Conservation (phyloP, 1,140 invertebrate species). For the Penaeus japonicus region DNA sequence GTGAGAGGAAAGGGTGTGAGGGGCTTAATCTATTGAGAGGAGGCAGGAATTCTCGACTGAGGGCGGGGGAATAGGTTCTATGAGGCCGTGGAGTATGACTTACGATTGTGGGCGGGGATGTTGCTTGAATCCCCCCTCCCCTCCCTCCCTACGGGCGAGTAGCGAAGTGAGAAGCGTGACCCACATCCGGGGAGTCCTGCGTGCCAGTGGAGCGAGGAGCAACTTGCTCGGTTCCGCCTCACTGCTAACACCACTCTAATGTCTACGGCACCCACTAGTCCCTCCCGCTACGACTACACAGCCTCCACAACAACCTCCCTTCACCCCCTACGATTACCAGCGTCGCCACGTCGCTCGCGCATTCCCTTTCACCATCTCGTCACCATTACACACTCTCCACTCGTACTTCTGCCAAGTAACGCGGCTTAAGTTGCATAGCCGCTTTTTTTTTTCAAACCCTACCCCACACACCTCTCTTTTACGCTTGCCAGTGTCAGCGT, state of each 20-base stretch:
- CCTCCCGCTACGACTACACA: constrained; percentile 6
- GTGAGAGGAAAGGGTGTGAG: too few relatives aligned
- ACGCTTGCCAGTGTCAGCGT: too few relatives aligned
- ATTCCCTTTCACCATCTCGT: neutral
- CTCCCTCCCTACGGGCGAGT: constrained; percentile 13
- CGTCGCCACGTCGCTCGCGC: neutral
- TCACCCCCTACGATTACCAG: neutral
- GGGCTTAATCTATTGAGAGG: too few relatives aligned
- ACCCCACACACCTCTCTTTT: neutral
- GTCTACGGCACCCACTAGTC: neutral
- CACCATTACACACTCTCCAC: neutral
- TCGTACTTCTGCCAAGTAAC: neutral
- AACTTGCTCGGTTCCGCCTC: constrained; percentile 51
- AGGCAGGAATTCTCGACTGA: too few relatives aligned
- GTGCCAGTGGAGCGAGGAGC: constrained; percentile 48
- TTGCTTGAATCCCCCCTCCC: neutral
- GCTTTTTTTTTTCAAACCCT: neutral
- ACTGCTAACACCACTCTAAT: constrained; percentile 26
- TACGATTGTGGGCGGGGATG: neutral
- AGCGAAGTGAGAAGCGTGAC: constrained; percentile 45
- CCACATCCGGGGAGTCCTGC: constrained; percentile 43
- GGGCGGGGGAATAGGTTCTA: too few relatives aligned
- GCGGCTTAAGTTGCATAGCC: neutral
- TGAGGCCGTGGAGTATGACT: too few relatives aligned
- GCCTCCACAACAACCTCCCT: neutral